Evolutionary conservation across 2,797 vertebrate genomes (phyloP), one percentile per base, ranked within the genome.

Genomic region (Galagoides demidoff): DNA sequence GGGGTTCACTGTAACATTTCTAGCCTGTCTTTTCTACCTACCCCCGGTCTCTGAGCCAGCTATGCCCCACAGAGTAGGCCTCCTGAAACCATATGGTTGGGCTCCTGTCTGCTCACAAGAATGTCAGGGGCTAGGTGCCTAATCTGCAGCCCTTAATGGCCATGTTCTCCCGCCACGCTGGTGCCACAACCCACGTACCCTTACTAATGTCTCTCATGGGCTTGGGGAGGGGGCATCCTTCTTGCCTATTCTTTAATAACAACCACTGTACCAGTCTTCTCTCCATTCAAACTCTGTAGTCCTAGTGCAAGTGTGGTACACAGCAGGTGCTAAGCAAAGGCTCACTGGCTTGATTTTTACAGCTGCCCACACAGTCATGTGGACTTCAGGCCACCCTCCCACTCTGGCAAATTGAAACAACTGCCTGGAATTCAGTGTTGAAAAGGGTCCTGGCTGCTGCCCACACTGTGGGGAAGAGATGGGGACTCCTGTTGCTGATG

Each of bases 131-230:
- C 43, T 82, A 3, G 27, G 16, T 11, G n/a, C 29, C 66, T 39
- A 1, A 5, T 20, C 2, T 1, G 20, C 22, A 25, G 23, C 25
- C 49, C 34, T 12, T 7, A 20, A 5, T n/a, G 43, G 4, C 70
- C 34, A 1, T 3, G 34, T 8, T 13, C n/a, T 17, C 31, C 10
- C 6, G 7, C 27, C 1, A 0, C 2, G n/a, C 63, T 43, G 78
- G 45, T 25, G 37, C 57, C 6, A 2, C 19, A 2, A 19, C 1
- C 52, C 43, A 29, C 31, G 1, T 4, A 43, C 43, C 39, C 73
- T 79, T 5, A 12, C 5, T 39, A 9, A 10, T 3, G 0, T 27
- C 63, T 49, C 49, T 10, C 0, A 0, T 5, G 20, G 71, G 12
- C 9, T 31, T 22, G 20, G 23, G 57, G 12, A n/a, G 55, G 34